Evolutionary conservation across 2,888 invertebrate species (phyloP), one percentile per base, ranked within the genome.

Genomic region (Entomobrya multifasciata): DNA sequence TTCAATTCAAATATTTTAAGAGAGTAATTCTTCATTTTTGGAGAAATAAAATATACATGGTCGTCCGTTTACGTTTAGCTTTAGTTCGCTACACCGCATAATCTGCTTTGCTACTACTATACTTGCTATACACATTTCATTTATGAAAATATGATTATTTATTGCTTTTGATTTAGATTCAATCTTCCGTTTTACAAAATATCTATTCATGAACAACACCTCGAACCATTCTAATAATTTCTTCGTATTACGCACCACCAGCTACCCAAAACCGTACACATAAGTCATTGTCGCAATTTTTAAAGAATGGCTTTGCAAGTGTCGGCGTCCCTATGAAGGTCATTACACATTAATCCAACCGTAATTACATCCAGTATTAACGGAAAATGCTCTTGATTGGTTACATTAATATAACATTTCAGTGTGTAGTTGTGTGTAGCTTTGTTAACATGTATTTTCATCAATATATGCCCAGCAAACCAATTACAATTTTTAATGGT

Each of bases 61-160:
- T 25, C 57, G 25, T 57, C 27, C n/a, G 62, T 57, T n/a, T 57
- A 22, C 27, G 36, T 36, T 62, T 36, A n/a, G 30, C 36, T 3
- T 27, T 30, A 8, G n/a, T n/a, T n/a, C n/a, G n/a, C n/a, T 1
- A 62, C 15, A 17, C 65, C 22, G 67, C 22, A 8, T 78, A 86
- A 77, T 77, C 72, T 8, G 36, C 36, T n/a, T n/a, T 76, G 74
- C 77, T 44, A 76, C 86, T 90, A 86, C 76, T 88, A 88, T 79
- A 88, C 89, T 89, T 90, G n/a, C n/a, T n/a, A n/a, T n/a, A n/a
- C n/a, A n/a, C n/a, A n/a, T 90, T 82, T 84, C 36, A 87, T 89
- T 90, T 82, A 89, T 88, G 86, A 87, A 89, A 89, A 89, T 89
- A 89, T 88, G 77, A 77, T 77, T 90, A 90, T 90, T 90, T 89